A percentile compares a stretch with the other conserved stretches of the same genome.
These are phyloP conservation scores for Rhizomys pruinosus DNA, from an alignment of 2,113 vertebrate species.

Conservation along the genomic window DNA sequence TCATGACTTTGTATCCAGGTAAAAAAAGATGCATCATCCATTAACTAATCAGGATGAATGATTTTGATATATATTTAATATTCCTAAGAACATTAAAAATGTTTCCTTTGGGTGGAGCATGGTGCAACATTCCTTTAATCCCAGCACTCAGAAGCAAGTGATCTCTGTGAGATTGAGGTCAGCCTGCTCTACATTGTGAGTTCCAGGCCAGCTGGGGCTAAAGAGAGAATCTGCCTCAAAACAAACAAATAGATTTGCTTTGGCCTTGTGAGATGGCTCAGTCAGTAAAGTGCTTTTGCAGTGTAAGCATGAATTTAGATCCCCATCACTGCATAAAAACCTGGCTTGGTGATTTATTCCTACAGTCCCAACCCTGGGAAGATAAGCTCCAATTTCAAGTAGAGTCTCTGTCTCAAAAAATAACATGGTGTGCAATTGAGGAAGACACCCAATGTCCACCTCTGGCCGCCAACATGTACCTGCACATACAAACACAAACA, in stretches of 20 bases:
- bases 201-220: no score
- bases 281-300: background rate
- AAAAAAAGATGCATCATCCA: slow-evolving; percentile 11
- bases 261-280: background rate
- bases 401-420: background rate
- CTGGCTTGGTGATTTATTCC: background rate
- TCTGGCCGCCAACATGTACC: background rate
- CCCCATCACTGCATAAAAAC: background rate
- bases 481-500: background rate
- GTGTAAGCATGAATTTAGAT: background rate
- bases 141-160: no score
- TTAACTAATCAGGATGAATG: background rate
- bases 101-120: no score
- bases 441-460: background rate
- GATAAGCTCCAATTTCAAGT: background rate
- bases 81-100: background rate
- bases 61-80: slow-evolving; percentile 9
- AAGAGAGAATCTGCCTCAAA: no score
- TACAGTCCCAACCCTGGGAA: background rate
- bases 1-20: background rate
- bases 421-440: background rate
- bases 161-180: no score
- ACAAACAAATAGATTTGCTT: background rate
- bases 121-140: background rate
- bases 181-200: no score